These are phyloP conservation scores for Hydriomena furcata DNA, from an alignment of 2,888 invertebrate genomes.

Conservation along the genomic window DNA sequence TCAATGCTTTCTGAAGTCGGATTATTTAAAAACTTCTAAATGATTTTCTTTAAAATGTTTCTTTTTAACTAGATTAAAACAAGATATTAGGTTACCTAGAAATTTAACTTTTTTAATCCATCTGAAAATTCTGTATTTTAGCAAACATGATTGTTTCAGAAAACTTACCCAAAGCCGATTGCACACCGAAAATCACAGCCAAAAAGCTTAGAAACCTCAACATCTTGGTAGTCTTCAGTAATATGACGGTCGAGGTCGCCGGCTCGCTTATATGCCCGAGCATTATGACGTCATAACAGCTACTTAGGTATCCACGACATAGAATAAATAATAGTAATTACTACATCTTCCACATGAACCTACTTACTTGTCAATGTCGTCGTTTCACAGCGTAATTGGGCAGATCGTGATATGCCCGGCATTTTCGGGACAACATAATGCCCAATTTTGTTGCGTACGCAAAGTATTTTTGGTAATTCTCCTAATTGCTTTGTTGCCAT, in stretches of 20 bases:
- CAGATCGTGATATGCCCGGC: neutral
- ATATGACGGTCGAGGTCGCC: slow-evolving; percentile 23
- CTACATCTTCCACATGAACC: slow-evolving; percentile 1
- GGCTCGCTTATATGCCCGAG: slow-evolving; percentile 23
- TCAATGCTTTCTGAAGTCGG: too few species aligned
- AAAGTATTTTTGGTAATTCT: too few species aligned
- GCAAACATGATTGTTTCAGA: neutral
- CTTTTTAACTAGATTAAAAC: too few species aligned
- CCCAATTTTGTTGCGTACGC: too few species aligned
- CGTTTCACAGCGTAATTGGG: neutral
- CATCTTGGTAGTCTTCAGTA: slow-evolving; percentile 31
- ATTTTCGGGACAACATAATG: too few species aligned
- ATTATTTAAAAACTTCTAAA: too few species aligned
- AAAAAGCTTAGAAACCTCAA: slow-evolving; percentile 53
- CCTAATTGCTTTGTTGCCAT: too few species aligned
- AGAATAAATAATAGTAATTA: slow-evolving; percentile 5
- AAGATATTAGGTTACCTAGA: too few species aligned
- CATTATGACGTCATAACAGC: slow-evolving; percentile 18
- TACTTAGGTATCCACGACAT: slow-evolving; percentile 3
- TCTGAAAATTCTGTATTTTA: too few species aligned
- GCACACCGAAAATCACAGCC: slow-evolving; percentile 50
- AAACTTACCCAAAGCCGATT: slow-evolving; percentile 54
- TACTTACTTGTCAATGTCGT: neutral
- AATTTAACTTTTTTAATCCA: too few species aligned
- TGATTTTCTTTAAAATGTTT: too few species aligned